Evolutionary conservation across 2,888 invertebrate species (phyloP).

Genomic region (Galeopsomyia nigrocyanea): DNA sequence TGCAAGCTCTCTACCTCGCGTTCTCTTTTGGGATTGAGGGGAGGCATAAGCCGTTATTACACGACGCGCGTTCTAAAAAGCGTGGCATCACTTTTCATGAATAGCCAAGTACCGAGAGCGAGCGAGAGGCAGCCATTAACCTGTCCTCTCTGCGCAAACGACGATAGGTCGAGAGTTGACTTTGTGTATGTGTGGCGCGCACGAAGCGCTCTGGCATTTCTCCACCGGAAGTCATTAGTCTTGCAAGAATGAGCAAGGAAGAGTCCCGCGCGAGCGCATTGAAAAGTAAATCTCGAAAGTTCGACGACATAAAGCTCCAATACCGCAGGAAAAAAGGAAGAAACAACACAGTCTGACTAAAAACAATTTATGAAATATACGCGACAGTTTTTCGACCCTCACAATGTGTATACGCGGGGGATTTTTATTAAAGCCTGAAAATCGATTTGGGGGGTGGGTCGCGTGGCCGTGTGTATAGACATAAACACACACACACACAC

Average conservation of each 20-base stretch:
- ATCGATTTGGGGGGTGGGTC: too few relatives aligned
- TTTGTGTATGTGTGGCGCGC: neutral
- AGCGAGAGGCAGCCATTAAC: slow-evolving; percentile 11
- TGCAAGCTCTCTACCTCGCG: too few relatives aligned
- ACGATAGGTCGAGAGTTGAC: slow-evolving; percentile 3
- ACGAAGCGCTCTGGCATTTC: slow-evolving; percentile 21
- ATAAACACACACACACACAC: too few relatives aligned
- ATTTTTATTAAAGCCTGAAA: too few relatives aligned
- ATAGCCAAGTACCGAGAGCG: slow-evolving; percentile 10
- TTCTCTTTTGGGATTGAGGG: too few relatives aligned
- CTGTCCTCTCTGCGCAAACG: neutral
- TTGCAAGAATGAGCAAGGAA: slow-evolving; percentile 14
- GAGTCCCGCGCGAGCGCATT: neutral
- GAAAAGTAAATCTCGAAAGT: slow-evolving; percentile 3
- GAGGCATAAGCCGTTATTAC: slow-evolving; percentile 25
- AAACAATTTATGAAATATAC: slow-evolving; percentile 25
- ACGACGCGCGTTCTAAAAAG: slow-evolving; percentile 29
- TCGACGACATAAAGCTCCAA: neutral
- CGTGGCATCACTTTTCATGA: slow-evolving; percentile 29
- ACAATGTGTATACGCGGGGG: neutral
- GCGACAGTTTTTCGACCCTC: neutral
- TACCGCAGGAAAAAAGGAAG: neutral
- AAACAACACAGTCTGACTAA: neutral
- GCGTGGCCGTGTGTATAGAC: too few relatives aligned
- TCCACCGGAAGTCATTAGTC: slow-evolving; percentile 38